Base-by-base conservation (phyloP, 2,888 invertebrate genomes). In the Plagiodera versicolora region DNA sequence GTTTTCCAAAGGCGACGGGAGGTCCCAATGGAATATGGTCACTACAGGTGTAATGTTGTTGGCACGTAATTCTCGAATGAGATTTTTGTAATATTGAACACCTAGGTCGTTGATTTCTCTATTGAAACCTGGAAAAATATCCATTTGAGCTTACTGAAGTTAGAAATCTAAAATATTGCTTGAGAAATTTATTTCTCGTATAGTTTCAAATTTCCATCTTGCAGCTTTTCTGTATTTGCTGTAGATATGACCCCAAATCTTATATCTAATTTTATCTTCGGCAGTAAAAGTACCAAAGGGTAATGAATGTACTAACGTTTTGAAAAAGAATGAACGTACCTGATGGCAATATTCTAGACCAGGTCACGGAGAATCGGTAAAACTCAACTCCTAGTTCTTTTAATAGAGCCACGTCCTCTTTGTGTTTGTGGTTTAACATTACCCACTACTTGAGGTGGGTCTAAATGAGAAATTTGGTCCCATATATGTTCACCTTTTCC, bases 71-170 rank as follows among this genome's bases (percentile, higher is more conserved):
- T 78, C 83, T n/a, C 20, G 54, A 9, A 67, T 63, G 16, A 71
- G 32, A 39, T 69, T 67, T n/a, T 60, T 60, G 52, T 71, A 71
- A 56, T 70, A 70, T 58, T 85, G 80, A 9, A 94, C 82, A 17
- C 91, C 94, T 1, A 84, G 82, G 47, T 83, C 80, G 74, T 90
- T 94, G 20, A 91, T 80, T 20, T 84, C 75, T 69, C 87, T 85
- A n/a, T 84, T 82, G 58, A 85, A 81, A 11, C 90, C 92, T 14
- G 24, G 9, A 20, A 24, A 6, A 24, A 24, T 24, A 5, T 46
- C 19, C 19, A 46, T 46, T 9, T n/a, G n/a, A n/a, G n/a, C n/a
- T n/a, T n/a, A n/a, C n/a, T n/a, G n/a, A n/a, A n/a, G n/a, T n/a
- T n/a, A n/a, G n/a, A n/a, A n/a, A n/a, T n/a, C n/a, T n/a, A n/a